Conservation (phyloP, 2,888 invertebrate genomes). For the Eilema depressum region DNA sequence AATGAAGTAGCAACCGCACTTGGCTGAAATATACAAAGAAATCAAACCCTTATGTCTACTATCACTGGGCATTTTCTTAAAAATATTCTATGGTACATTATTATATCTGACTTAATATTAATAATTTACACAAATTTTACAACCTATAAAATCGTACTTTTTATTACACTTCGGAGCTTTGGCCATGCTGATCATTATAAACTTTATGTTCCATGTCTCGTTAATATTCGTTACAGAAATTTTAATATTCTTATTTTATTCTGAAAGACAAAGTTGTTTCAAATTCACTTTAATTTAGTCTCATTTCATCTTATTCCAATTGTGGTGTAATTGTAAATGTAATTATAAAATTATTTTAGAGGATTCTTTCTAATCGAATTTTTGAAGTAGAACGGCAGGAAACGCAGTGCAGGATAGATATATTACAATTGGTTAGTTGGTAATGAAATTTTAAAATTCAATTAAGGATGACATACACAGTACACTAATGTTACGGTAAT, state of each 20-base stretch:
- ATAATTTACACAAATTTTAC: constrained; percentile 76
- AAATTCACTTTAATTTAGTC: constrained; percentile 7
- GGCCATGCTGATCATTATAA: constrained; percentile 76
- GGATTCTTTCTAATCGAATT: background rate
- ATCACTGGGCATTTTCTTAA: constrained; percentile 84
- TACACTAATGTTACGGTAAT: no score
- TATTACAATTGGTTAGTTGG: no score
- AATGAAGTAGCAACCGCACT: constrained; percentile 67
- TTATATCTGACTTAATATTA: constrained; percentile 60
- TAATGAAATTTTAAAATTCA: no score
- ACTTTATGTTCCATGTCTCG: constrained; percentile 51
- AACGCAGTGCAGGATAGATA: no score
- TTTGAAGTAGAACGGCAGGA: background rate
- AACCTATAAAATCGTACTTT: constrained; percentile 76
- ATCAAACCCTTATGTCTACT: constrained; percentile 81
- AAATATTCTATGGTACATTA: constrained; percentile 61
- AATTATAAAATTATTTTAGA: background rate
- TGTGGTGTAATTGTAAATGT: no score
- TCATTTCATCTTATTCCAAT: background rate
- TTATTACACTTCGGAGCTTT: constrained; percentile 82
- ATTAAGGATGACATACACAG: no score
- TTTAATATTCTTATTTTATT: constrained; percentile 10
- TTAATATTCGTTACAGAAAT: constrained; percentile 35
- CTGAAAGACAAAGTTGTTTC: constrained; percentile 12
- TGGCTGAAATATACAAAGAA: constrained; percentile 55